phyloP scores from a whole-genome alignment of 2,113 vertebrate species.

The Pluvialis apricaria region DNA sequence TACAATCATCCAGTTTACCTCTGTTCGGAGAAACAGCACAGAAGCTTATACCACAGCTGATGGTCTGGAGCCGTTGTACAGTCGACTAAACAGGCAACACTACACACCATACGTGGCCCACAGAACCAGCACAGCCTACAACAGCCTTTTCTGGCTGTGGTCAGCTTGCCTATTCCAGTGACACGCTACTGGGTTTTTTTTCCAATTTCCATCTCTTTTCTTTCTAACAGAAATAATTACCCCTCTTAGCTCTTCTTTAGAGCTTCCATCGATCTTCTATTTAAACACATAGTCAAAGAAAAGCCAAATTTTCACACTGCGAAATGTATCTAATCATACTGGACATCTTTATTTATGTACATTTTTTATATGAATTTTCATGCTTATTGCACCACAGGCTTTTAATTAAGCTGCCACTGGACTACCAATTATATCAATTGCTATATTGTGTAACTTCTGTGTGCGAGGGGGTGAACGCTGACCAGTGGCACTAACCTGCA shows the following conservation, averaged over 20 bases:
- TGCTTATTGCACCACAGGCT: neutral
- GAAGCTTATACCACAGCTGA: neutral
- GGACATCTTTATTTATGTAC: neutral
- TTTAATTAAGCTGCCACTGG: neutral
- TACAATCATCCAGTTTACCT: neutral
- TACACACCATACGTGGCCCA: neutral
- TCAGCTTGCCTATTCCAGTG: neutral
- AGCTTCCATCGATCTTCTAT: neutral
- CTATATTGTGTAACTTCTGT: rapidly evolving
- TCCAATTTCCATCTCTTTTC: neutral
- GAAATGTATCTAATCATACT: neutral
- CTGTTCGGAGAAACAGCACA: neutral
- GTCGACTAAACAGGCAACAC: neutral
- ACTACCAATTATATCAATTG: neutral
- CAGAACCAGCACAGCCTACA: neutral
- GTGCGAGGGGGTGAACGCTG: neutral
- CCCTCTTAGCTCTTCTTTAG: neutral
- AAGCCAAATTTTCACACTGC: neutral
- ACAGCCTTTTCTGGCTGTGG: neutral
- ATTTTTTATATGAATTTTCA: neutral
- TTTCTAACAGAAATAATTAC: neutral
- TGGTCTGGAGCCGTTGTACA: neutral
- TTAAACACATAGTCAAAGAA: neutral
- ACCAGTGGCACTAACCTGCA: neutral
- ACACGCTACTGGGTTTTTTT: neutral